Conservation (phyloP, 2,113 vertebrate species). For the Stictonetta naevosa region DNA sequence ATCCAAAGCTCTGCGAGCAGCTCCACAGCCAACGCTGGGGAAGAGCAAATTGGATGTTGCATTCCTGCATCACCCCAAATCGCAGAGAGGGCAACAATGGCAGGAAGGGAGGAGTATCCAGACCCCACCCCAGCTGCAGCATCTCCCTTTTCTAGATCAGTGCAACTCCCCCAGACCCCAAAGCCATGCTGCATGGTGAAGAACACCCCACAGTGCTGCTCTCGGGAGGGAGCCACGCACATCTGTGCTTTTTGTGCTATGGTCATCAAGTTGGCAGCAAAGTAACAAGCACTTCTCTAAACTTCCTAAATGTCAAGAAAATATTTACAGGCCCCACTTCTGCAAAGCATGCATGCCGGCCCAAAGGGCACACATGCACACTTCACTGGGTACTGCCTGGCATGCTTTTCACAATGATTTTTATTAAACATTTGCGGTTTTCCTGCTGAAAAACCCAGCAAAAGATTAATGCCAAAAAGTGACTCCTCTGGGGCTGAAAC, state of each 20-base stretch:
- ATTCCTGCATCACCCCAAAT: rapidly evolving
- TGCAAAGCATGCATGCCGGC: background rate
- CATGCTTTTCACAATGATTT: background rate
- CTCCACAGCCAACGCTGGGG: background rate
- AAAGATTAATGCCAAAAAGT: constrained; percentile 43
- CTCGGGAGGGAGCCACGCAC: background rate
- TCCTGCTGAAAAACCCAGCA: constrained; percentile 39
- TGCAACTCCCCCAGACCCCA: rapidly evolving
- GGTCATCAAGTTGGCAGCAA: constrained; percentile 4
- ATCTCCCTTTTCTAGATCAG: background rate
- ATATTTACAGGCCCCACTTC: constrained; percentile 28
- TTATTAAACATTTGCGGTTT: constrained; percentile 51
- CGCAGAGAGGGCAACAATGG: background rate
- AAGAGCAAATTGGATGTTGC: background rate
- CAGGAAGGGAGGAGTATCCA: background rate
- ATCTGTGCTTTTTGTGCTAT: background rate
- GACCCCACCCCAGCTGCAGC: background rate
- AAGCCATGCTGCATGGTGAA: rapidly evolving
- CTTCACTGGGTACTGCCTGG: background rate
- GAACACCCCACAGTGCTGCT: rapidly evolving
- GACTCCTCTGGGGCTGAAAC: constrained; percentile 33
- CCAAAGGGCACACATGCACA: background rate
- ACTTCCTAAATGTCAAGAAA: constrained; percentile 54
- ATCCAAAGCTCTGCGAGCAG: background rate
- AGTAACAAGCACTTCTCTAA: background rate